These are phyloP conservation scores for Holotrichia oblita DNA, from an alignment of 1,140 invertebrate genomes.

Conservation along the genomic window DNA sequence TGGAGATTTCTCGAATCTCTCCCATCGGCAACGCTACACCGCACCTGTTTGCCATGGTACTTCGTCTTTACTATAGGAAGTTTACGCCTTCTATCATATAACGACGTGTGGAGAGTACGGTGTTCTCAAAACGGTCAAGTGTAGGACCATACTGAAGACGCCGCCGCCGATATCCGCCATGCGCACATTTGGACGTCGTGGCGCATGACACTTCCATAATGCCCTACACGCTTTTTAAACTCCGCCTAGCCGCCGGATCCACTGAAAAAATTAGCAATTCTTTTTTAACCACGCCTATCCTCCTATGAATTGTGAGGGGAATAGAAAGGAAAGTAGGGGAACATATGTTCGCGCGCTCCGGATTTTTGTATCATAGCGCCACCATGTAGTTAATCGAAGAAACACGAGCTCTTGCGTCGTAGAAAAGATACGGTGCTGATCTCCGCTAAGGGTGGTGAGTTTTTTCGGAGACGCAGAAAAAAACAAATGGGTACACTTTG, in stretches of 20 bases:
- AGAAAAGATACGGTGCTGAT: constrained; percentile 24
- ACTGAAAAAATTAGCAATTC: constrained; percentile 50
- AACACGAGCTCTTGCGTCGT: neutral
- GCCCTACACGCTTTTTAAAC: constrained; percentile 46
- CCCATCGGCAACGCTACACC: neutral
- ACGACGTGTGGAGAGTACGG: neutral
- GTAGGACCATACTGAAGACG: constrained; percentile 33
- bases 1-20: neutral
- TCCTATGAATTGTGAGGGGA: constrained; percentile 40
- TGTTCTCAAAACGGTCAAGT: constrained; percentile 24
- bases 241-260: constrained; percentile 46
- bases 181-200: constrained; percentile 44
- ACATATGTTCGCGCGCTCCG: constrained; percentile 17
- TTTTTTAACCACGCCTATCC: constrained; percentile 49
- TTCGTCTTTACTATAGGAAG: neutral
- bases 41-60: neutral
- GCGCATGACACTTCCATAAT: constrained; percentile 47
- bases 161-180: constrained; percentile 46
- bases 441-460: constrained; percentile 24
- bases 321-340: constrained; percentile 39
- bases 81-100: neutral
- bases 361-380: constrained; percentile 36
- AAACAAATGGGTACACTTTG: neutral
- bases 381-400: neutral
- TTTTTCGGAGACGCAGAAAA: constrained; percentile 8